Base-by-base conservation (phyloP, 2,113 vertebrate genomes). In the Pavo muticus region DNA sequence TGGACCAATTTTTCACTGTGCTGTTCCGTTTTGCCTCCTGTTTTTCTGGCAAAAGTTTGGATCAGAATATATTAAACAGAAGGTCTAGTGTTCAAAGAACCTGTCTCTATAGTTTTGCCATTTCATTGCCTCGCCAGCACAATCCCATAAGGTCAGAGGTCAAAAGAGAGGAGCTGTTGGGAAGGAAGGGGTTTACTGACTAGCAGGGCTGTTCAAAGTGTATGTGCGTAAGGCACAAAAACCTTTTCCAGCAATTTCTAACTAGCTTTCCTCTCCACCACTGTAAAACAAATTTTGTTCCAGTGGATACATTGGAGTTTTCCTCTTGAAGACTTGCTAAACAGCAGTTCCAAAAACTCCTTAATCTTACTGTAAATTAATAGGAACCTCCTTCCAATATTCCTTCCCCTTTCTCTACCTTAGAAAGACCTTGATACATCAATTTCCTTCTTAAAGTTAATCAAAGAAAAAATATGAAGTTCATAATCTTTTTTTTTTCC, bases 1-100 rank as follows among this genome's bases (percentile, higher is more conserved):
- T 56, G 25, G 39, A 11, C 8, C 44, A 17, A 47, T 75, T 96
- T 93, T 82, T 93, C 44, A 44, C 0, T 1, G 32, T 65, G 32
- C 8, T 40, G 54, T 89, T 85, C 42, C 12, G 57, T 80, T 92
- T 88, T 80, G n/a, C 48, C 59, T 85, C 84, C 54, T 65, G 52
- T 68, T 87, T 76, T 93, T 91, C 79, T 91, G 86, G 83, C 57
- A 83, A 80, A 79, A 14, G 5, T 85, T 82, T 83, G 63, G 16
- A 88, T 32, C 14, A 76, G 19, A 69, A 14, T 75, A 92, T 92
- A 8, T 65, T 82, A 87, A 88, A 57, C 35, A 88, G 42, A 80
- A 11, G 2, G 14, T 75, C 11, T 68, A 0, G 59, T 90, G 35
- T 75, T 84, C 42, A 94, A 67, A 77, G n/a, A 82, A 40, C 27